Conservation (phyloP, 2,113 vertebrate genomes). For the Gallinago undulata region DNA sequence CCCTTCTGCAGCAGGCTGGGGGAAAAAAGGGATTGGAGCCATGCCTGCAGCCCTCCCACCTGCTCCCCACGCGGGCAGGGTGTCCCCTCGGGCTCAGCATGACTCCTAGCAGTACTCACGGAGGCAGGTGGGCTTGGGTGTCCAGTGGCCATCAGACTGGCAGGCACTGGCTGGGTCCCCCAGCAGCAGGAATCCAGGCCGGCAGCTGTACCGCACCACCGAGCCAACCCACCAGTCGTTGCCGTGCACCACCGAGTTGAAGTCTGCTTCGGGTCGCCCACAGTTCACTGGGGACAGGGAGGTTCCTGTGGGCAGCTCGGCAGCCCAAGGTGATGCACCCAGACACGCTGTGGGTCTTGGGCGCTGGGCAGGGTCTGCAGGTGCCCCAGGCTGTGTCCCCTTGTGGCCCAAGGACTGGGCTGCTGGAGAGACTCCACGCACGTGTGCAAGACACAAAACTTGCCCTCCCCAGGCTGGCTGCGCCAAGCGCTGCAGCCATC, state of each 20-base stretch:
- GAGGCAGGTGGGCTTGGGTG: constrained; percentile 77
- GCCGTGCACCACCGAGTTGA: constrained; percentile 72
- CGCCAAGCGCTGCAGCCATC: neutral
- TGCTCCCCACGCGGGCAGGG: neutral
- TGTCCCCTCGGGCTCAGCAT: rapidly evolving
- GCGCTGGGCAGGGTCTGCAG: rapidly evolving
- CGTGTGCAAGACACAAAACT: rapidly evolving
- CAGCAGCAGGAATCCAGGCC: constrained; percentile 78
- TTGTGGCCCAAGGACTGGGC: rapidly evolving
- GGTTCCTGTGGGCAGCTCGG: rapidly evolving
- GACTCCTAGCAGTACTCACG: constrained; percentile 63
- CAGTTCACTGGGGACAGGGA: constrained; percentile 78
- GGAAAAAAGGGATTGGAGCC: rapidly evolving
- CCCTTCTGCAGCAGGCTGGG: neutral
- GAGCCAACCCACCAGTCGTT: constrained; percentile 88
- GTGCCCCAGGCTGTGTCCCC: neutral
- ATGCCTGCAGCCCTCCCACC: neutral
- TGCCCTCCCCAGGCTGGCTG: neutral
- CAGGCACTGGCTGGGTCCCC: constrained; percentile 78
- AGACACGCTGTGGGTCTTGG: rapidly evolving
- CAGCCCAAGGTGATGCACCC: neutral
- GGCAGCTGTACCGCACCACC: constrained; percentile 80
- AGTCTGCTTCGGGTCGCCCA: constrained; percentile 79
- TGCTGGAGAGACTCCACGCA: neutral
- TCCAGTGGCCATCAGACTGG: constrained; percentile 79